These are phyloP conservation scores for Anolis carolinensis DNA, from an alignment of 2,113 vertebrate species.

Conservation along the genomic window DNA sequence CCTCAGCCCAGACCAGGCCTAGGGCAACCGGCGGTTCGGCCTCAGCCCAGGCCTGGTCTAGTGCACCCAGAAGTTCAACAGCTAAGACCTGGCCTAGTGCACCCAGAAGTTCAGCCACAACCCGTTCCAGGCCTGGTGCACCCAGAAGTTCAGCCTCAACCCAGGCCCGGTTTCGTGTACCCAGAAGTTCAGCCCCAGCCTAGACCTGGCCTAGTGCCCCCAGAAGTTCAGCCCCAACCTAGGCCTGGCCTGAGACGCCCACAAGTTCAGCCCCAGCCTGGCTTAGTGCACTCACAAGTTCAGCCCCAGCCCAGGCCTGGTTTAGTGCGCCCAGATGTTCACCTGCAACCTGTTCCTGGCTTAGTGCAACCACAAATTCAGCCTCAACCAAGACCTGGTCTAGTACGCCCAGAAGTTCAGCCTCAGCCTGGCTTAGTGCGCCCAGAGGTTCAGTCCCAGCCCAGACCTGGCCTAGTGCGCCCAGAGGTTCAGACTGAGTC, in stretches of 20 bases:
- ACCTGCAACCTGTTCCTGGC: background rate
- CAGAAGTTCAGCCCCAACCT: background rate
- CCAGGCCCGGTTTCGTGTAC: accelerated
- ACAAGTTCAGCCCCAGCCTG: background rate
- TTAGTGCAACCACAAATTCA: background rate
- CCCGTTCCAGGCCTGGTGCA: background rate
- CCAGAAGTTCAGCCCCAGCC: accelerated
- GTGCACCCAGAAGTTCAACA: background rate
- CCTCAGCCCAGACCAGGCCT: background rate
- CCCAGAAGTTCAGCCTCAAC: background rate
- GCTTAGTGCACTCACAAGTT: background rate
- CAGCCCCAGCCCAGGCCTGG: background rate
- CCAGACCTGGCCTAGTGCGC: background rate
- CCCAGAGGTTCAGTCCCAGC: background rate
- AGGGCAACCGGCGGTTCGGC: accelerated
- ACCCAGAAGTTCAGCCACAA: background rate
- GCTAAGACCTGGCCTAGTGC: background rate
- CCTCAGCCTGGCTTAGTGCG: background rate
- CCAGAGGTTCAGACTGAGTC: background rate
- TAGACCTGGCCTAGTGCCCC: accelerated
- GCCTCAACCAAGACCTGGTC: background rate
- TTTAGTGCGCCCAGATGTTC: accelerated
- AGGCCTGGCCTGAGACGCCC: accelerated
- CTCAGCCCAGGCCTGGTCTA: background rate
- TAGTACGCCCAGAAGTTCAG: background rate